Evolutionary conservation across 2,888 invertebrate genomes (phyloP).

Genomic region (Nemoura dubitans): DNA sequence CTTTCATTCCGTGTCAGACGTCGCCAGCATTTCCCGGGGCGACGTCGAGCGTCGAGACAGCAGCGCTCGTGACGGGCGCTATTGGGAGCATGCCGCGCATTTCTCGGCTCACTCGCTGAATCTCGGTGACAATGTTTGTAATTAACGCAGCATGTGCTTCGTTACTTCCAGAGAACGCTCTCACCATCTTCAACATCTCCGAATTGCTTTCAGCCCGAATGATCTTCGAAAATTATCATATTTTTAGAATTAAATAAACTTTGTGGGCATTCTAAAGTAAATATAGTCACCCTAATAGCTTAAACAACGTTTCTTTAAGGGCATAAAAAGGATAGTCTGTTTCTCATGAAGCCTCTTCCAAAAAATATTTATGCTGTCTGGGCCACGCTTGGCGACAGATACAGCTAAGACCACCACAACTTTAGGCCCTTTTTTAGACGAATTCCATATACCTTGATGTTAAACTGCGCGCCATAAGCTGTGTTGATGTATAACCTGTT

Average conservation of each 20-base stretch:
- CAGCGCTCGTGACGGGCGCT: background rate
- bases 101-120: background rate
- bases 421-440: background rate
- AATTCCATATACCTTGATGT: background rate
- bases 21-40: background rate
- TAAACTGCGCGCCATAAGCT: background rate
- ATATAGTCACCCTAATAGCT: slow-evolving; percentile 1
- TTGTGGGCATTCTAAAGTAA: background rate
- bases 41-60: background rate
- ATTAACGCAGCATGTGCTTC: background rate
- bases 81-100: background rate
- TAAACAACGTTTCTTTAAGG: background rate
- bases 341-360: background rate
- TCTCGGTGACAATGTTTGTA: background rate
- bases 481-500: background rate
- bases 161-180: background rate
- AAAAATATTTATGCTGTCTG: background rate
- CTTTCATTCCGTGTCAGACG: background rate
- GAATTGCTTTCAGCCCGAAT: background rate
- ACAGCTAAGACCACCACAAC: background rate
- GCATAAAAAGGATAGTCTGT: background rate
- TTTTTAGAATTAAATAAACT: slow-evolving; percentile 7
- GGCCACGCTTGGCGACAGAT: background rate
- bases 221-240: background rate
- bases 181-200: background rate